A percentile compares a stretch with the other conserved stretches of the same genome.
Conservation (phyloP, 2,797 vertebrate species). For the Oreochromis mossambicus region DNA sequence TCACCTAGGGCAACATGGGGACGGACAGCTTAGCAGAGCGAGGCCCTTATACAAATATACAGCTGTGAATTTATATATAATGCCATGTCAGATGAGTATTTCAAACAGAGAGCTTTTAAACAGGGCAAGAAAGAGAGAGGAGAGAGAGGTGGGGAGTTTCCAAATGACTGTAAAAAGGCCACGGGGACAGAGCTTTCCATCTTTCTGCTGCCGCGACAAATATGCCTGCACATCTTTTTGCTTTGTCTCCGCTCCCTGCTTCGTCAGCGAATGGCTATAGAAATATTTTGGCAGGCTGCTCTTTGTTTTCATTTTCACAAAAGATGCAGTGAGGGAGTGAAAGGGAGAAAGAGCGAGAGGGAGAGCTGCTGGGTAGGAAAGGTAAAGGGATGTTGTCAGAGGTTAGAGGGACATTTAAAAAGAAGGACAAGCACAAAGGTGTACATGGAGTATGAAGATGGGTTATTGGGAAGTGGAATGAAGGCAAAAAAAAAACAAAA, state of each 20-base stretch:
- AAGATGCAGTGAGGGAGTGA: conserved; percentile 66
- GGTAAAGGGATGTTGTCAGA: conserved; percentile 49
- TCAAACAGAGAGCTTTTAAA: conserved; percentile 66
- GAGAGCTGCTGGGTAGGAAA: conserved; percentile 31
- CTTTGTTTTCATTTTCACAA: conserved; percentile 84
- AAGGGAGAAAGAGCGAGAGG: background rate
- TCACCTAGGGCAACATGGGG: conserved; percentile 59
- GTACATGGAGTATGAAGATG: background rate
- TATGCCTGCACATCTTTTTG: conserved; percentile 75
- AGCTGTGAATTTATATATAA: conserved; percentile 60
- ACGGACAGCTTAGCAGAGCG: conserved; percentile 56
- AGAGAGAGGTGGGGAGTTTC: conserved; percentile 4
- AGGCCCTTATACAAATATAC: conserved; percentile 64
- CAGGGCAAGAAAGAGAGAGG: conserved; percentile 13
- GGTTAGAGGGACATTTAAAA: conserved; percentile 13
- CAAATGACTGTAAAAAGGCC: conserved; percentile 61
- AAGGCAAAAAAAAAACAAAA: background rate
- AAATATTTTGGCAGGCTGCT: conserved; percentile 81
- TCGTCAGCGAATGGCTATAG: conserved; percentile 81
- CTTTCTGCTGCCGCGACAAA: conserved; percentile 77
- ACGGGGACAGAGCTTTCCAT: conserved; percentile 61
- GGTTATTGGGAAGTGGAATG: background rate
- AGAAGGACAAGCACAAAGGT: background rate
- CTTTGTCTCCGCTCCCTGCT: conserved; percentile 77
- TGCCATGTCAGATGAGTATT: conserved; percentile 65